Conservation (phyloP, 2,888 invertebrate genomes). For the Holacanthella duospinosa region DNA sequence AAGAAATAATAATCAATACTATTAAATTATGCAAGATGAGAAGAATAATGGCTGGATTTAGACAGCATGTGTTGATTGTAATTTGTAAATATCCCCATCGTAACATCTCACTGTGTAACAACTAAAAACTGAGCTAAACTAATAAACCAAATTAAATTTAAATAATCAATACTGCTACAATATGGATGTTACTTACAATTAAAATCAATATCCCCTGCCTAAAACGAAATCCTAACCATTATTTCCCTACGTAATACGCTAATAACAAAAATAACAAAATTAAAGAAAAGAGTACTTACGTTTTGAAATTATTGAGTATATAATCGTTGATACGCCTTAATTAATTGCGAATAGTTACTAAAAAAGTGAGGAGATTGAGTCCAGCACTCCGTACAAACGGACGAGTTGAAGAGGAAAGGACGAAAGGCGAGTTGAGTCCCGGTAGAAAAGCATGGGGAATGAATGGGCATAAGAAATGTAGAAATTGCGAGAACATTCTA, state of each 20-base stretch:
- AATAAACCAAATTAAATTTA: no score
- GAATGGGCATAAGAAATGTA: no score
- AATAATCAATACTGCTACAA: no score
- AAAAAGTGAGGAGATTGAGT: background rate
- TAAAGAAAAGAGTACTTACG: background rate
- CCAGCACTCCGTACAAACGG: background rate
- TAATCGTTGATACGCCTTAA: background rate
- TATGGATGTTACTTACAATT: background rate
- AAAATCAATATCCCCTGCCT: background rate
- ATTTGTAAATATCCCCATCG: no score
- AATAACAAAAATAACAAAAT: background rate
- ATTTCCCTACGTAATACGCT: background rate
- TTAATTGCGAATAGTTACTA: no score
- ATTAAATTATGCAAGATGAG: background rate
- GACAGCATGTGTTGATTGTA: no score
- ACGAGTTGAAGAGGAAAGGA: background rate
- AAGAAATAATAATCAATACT: background rate
- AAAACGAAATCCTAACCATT: background rate
- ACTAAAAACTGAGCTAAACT: no score
- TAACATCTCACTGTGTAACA: no score
- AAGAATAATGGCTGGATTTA: no score
- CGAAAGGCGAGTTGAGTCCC: background rate
- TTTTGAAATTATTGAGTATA: background rate
- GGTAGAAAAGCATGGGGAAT: no score
- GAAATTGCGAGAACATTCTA: no score